Conservation (phyloP, 2,113 vertebrate genomes). For the Phainopepla nitens region DNA sequence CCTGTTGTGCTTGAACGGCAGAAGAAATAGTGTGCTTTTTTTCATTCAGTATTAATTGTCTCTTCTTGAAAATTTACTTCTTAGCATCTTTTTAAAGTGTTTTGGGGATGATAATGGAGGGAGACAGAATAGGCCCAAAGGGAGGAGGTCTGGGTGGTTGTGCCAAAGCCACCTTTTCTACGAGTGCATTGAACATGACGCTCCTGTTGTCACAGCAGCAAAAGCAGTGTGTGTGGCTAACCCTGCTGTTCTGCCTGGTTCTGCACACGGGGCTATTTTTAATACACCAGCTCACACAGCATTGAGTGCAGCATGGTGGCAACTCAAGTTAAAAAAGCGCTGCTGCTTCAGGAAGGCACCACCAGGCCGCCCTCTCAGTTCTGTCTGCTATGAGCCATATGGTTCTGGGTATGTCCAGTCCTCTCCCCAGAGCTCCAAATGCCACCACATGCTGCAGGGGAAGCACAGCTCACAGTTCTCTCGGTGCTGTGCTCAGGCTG, state of each 20-base stretch:
- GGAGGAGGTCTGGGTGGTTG: not conserved
- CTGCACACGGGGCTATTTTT: not conserved
- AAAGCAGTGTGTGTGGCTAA: not conserved
- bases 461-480: not conserved
- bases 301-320: not conserved
- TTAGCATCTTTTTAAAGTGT: not conserved
- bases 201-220: not conserved
- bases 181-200: not conserved
- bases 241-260: not conserved
- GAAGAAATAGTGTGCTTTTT: not conserved
- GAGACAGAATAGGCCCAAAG: not conserved
- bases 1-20: not conserved
- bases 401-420: not conserved
- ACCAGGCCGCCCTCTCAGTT: accelerated
- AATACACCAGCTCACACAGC: not conserved
- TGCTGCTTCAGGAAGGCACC: not conserved
- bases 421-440: not conserved
- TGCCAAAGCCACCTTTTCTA: not conserved
- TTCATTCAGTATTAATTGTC: not conserved
- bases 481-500: accelerated
- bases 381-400: not conserved
- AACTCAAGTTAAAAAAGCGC: not conserved
- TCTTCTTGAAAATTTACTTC: not conserved
- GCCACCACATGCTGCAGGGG: not conserved
- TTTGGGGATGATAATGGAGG: not conserved